Evolutionary conservation across 2,113 vertebrate species (phyloP).

Genomic region (Lepus timidus): DNA sequence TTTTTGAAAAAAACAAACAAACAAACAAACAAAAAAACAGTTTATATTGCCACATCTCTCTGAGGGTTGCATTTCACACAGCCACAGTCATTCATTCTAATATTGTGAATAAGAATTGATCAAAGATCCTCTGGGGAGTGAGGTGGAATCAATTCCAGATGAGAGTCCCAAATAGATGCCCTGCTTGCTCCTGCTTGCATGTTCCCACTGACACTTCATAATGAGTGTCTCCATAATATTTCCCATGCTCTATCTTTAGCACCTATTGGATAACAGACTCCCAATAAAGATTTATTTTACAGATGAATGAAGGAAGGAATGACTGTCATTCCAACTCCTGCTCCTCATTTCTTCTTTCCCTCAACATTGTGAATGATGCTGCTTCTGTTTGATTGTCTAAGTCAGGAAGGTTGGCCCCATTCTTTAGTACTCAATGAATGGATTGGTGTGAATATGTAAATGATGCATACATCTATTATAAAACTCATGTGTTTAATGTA

Average conservation of each 20-base stretch:
- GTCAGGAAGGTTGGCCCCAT: not conserved
- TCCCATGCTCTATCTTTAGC: not conserved
- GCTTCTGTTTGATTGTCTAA: not conserved
- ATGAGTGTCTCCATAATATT: not conserved
- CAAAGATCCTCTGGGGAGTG: not conserved
- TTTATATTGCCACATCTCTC: not conserved
- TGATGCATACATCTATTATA: not conserved
- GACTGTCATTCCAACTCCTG: not conserved
- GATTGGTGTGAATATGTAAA: not conserved
- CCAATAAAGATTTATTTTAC: not conserved
- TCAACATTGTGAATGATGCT: not conserved
- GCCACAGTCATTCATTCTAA: not conserved
- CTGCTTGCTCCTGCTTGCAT: not conserved
- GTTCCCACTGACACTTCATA: not conserved
- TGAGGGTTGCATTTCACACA: not conserved
- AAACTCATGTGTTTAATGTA: not conserved
- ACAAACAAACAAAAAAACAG: not conserved
- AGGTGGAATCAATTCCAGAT: not conserved
- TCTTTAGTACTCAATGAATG: conserved; percentile 2
- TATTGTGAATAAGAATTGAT: not conserved
- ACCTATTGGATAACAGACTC: too few relatives aligned
- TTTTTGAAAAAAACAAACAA: not conserved
- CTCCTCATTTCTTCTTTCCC: not conserved
- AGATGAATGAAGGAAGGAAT: not conserved
- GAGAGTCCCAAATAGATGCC: too few relatives aligned